phyloP scores from a whole-genome alignment of 2,888 invertebrate species.

The Oxyteleia sp. region DNA sequence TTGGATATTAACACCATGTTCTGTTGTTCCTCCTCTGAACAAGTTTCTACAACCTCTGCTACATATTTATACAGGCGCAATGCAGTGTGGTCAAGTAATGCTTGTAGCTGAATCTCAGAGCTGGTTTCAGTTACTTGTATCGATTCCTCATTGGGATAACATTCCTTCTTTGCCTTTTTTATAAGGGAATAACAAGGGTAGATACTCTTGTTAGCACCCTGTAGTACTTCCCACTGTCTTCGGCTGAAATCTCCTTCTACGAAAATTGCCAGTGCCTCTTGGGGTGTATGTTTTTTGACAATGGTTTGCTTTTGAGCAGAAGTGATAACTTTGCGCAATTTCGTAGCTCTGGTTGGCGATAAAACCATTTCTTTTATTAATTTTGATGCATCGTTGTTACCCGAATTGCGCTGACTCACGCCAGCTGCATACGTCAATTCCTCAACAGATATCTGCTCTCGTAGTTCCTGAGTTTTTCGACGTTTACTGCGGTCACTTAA shows the following conservation, averaged over 20 bases:
- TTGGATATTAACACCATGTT: conserved; percentile 75
- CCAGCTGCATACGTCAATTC: conserved; percentile 18
- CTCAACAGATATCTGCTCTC: conserved; percentile 8
- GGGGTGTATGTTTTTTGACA: conserved; percentile 8
- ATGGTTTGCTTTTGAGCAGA: conserved; percentile 6
- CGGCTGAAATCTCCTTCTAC: conserved; percentile 7
- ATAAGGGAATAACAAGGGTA: conserved; percentile 70
- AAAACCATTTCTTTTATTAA: conserved; percentile 1
- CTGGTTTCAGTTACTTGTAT: conserved; percentile 66
- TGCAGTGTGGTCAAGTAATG: conserved; percentile 65
- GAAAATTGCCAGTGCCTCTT: conserved; percentile 17
- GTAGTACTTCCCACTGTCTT: conserved; percentile 11
- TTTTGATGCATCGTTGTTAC: neutral
- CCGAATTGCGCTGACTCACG: conserved; percentile 5
- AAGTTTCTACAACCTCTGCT: conserved; percentile 36
- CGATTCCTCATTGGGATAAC: conserved; percentile 60
- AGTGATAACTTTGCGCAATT: neutral
- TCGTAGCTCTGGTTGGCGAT: conserved; percentile 10
- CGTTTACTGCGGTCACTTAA: conserved; percentile 72
- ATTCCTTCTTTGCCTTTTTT: conserved; percentile 72
- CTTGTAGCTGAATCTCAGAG: conserved; percentile 74
- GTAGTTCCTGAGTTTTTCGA: conserved; percentile 56
- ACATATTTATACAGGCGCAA: conserved; percentile 52
- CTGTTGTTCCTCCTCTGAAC: conserved; percentile 57
- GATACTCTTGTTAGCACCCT: conserved; percentile 10